A percentile compares a stretch with the other conserved stretches of the same genome.
These are phyloP conservation scores for Hemiscyllium ocellatum DNA, from an alignment of 2,113 vertebrate genomes.

Conservation along the genomic window DNA sequence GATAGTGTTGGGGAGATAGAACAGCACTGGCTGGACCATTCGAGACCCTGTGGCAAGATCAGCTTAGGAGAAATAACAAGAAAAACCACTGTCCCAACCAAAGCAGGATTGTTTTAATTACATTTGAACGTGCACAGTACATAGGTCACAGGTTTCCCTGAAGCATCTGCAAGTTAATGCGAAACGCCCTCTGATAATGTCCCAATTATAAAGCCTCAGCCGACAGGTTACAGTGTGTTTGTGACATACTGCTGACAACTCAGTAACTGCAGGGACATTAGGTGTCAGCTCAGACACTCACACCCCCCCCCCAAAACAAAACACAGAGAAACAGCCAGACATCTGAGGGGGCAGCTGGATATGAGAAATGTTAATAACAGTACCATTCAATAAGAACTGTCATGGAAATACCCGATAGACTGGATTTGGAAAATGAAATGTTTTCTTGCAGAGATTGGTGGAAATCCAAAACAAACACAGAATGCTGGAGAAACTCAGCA, in stretches of 20 bases:
- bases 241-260: background rate
- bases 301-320: background rate
- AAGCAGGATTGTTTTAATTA: background rate
- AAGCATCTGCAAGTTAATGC: background rate
- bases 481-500: too few relatives aligned
- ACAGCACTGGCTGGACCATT: background rate
- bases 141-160: background rate
- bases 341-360: background rate
- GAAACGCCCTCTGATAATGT: background rate
- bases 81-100: background rate
- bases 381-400: background rate
- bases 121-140: background rate
- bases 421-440: background rate
- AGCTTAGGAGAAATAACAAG: background rate
- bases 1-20: too few relatives aligned
- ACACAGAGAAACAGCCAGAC: background rate
- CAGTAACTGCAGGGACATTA: background rate
- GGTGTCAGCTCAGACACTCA: background rate
- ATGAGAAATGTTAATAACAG: background rate
- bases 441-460: background rate
- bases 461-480: too few relatives aligned
- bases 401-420: background rate
- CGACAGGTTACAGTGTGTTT: background rate
- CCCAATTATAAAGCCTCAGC: background rate
- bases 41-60: background rate